Evolutionary conservation across 2,113 vertebrate species (phyloP).

Genomic region (Laterallus jamaicensis): DNA sequence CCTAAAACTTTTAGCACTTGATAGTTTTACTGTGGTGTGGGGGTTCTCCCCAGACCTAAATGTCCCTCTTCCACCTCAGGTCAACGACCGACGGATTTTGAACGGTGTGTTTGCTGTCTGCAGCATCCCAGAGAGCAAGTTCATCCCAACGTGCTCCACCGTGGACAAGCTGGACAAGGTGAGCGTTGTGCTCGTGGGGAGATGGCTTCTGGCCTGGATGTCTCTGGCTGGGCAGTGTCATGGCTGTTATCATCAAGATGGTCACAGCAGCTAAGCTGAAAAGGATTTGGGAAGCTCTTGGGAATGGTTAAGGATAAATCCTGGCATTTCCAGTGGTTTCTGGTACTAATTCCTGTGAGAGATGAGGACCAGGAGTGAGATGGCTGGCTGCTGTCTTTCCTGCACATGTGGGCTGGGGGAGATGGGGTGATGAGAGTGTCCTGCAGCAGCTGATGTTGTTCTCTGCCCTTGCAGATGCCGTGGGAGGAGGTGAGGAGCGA

Average conservation of each 20-base stretch:
- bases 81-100: conserved; percentile 91
- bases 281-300: not conserved
- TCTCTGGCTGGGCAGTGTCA: fast-evolving
- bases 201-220: no score
- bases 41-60: not conserved
- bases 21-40: fast-evolving
- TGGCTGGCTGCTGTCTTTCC: no score
- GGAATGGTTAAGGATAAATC: not conserved
- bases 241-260: not conserved
- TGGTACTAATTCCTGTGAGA: not conserved
- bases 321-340: not conserved
- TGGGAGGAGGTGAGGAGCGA: conserved; percentile 92
- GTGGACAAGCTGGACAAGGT: conserved; percentile 98
- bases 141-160: conserved; percentile 83
- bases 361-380: fast-evolving
- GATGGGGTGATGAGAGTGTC: fast-evolving
- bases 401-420: not conserved
- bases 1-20: not conserved
- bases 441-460: not conserved
- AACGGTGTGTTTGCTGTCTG: conserved; percentile 90
- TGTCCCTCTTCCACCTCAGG: conserved; percentile 54
- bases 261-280: not conserved
- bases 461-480: conserved; percentile 70
- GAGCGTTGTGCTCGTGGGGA: fast-evolving
- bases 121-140: conserved; percentile 88